A percentile compares a stretch with the other conserved stretches of the same genome.
phyloP scores from a whole-genome alignment of 2,888 invertebrate species.

The Thera obeliscata region DNA sequence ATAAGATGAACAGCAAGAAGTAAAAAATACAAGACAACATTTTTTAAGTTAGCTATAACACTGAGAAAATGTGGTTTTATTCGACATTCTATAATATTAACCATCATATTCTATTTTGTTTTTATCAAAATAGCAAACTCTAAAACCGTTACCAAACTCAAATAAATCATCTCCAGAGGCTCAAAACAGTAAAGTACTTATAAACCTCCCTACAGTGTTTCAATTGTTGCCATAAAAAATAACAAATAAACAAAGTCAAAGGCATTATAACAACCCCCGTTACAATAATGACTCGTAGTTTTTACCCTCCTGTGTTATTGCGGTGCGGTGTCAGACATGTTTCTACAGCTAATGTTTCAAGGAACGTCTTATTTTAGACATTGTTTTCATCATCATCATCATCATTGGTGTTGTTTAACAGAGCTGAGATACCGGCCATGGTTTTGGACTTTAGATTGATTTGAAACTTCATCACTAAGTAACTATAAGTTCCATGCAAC shows the following conservation, averaged over 20 bases:
- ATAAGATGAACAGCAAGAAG: no score
- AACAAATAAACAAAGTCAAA: constrained; percentile 40
- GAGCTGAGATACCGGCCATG: no score
- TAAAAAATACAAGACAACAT: no score
- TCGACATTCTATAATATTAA: background rate
- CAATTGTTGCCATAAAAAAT: constrained; percentile 44
- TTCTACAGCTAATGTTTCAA: background rate
- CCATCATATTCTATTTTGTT: background rate
- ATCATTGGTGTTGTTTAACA: no score
- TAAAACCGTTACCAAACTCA: background rate
- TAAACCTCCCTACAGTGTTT: constrained; percentile 26
- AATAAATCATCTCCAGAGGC: constrained; percentile 26
- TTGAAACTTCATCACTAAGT: no score
- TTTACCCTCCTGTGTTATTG: constrained; percentile 64
- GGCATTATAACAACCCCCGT: constrained; percentile 29
- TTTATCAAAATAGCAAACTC: background rate
- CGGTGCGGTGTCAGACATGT: constrained; percentile 26
- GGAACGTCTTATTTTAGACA: constrained; percentile 1
- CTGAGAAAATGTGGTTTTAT: no score
- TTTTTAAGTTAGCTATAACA: no score
- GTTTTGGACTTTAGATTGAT: no score
- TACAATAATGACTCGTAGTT: constrained; percentile 65
- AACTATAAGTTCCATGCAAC: no score
- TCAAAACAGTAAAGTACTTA: constrained; percentile 22
- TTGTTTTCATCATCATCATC: background rate